Percentiles rank a stretch among this genome's conserved stretches.
phyloP scores from a whole-genome alignment of 1,140 invertebrate species.

The Leguminivora glycinivorella region DNA sequence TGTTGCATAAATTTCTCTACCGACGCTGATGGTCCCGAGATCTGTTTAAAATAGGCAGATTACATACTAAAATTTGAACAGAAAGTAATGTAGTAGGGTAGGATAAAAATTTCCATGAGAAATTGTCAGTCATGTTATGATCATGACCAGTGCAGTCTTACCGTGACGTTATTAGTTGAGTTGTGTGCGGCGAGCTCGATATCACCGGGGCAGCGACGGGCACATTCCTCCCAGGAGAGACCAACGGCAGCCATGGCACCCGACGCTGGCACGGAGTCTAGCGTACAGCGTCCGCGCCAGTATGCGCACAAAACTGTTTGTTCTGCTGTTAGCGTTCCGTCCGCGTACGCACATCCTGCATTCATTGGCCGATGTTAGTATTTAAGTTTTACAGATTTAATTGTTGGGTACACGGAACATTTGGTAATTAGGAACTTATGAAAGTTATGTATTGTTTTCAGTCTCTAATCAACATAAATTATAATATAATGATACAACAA shows the following conservation, averaged over 20 bases:
- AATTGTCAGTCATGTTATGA: too few relatives aligned
- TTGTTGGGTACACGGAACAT: too few relatives aligned
- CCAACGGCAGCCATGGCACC: conserved; percentile 94
- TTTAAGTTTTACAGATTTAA: too few relatives aligned
- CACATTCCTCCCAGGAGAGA: conserved; percentile 92
- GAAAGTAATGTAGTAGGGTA: too few relatives aligned
- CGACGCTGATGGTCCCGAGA: conserved; percentile 90
- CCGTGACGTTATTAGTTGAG: conserved; percentile 92
- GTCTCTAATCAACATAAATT: too few relatives aligned
- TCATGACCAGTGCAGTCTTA: too few relatives aligned
- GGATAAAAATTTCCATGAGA: too few relatives aligned
- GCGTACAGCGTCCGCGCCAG: conserved; percentile 92
- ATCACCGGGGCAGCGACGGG: conserved; percentile 85
- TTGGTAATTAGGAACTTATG: too few relatives aligned
- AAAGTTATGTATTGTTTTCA: too few relatives aligned
- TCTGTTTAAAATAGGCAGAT: conserved; percentile 60
- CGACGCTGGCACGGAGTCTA: conserved; percentile 85
- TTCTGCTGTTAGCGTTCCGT: conserved; percentile 94
- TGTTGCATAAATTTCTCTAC: conserved; percentile 86
- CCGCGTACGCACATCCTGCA: conserved; percentile 96
- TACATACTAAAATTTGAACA: too few relatives aligned
- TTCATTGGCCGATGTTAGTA: too few relatives aligned
- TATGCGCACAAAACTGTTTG: conserved; percentile 96
- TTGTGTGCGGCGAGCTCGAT: conserved; percentile 96
- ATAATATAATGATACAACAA: too few relatives aligned